phyloP scores from a whole-genome alignment of 2,888 invertebrate species.

The Cremastinae sp. region DNA sequence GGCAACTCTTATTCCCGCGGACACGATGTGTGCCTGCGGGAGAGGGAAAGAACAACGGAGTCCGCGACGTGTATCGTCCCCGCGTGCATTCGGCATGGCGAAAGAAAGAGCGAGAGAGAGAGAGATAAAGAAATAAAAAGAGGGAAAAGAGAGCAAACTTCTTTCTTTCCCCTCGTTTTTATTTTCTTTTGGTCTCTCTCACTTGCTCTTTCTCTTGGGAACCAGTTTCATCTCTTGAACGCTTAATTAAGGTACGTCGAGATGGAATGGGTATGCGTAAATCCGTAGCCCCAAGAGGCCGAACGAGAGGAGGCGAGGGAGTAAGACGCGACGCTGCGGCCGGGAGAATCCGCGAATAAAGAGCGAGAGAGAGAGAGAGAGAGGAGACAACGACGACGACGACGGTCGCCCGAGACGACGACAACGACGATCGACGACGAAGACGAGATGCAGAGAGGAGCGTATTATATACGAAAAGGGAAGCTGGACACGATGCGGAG shows the following conservation, averaged over 20 bases:
- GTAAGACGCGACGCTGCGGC: constrained; percentile 27
- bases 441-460: constrained; percentile 42
- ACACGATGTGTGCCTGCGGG: constrained; percentile 36
- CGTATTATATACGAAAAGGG: constrained; percentile 52
- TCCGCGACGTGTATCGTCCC: constrained; percentile 30
- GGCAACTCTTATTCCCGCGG: constrained; percentile 28
- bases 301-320: constrained; percentile 35
- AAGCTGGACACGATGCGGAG: constrained; percentile 49
- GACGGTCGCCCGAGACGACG: constrained; percentile 34
- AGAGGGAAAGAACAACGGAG: constrained; percentile 60
- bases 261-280: constrained; percentile 73
- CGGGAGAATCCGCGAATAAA: constrained; percentile 29
- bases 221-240: constrained; percentile 80
- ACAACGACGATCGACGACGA: constrained; percentile 38
- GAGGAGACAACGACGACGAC: constrained; percentile 59
- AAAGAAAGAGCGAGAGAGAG: constrained; percentile 14
- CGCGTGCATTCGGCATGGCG: neutral
- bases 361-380: constrained; percentile 58
- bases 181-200: constrained; percentile 28
- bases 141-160: constrained; percentile 34
- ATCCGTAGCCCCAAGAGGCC: constrained; percentile 65
- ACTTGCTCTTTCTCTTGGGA: constrained; percentile 62
- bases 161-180: constrained; percentile 41
- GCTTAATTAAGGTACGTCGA: constrained; percentile 79
- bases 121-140: constrained; percentile 8